Base-by-base conservation (phyloP, 2,113 vertebrate species). In the Pseudolaguvia tuberculata region DNA sequence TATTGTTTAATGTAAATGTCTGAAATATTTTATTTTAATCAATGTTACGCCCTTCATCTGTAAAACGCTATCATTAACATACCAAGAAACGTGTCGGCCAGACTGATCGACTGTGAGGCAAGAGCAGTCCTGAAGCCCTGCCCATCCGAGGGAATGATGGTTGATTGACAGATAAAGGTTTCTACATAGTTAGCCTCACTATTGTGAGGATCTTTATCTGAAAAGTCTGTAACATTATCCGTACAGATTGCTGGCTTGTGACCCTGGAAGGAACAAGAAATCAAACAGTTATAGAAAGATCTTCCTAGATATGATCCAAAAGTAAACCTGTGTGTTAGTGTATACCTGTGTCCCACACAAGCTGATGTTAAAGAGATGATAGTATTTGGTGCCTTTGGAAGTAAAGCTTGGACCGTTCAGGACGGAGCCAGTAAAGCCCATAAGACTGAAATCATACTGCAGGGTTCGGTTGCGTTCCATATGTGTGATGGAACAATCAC, bases 331-430 rank as follows among this genome's bases (percentile, higher is more conserved):
- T 29, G 63, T 58, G 58, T 45, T 47, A 18, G 45, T 51, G 45
- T 52, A 68, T 84, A 99, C 97, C 92, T 93, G 91, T 75, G 91
- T 92, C 62, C 95, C 96, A 87, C 96, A 99, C 39, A 99, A 87
- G 84, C 95, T 97, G 87, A 99, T 94, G 72, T 99, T 99, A 84
- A 97, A 98, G 81, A 94, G 91, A 80, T 98, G 95, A 82, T 94
- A 98, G 86, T 98, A 99, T 75, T 97, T 96, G 50, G 95, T 98
- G 76, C 97, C 97, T 84, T 94, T 94, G 58, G 95, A 95, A 4
- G 96, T 99, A 76, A 99, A 99, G 84, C 95, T 98, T 0, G 97
- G 97, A 9, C 96, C 95, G 0, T 94, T 98, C 92, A 95, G 94
- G 77, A 97, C 82, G 0, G 93, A 94, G 9, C 93, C 93, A 42